phyloP scores from a whole-genome alignment of 2,888 invertebrate species.

The Candidula unifasciata region DNA sequence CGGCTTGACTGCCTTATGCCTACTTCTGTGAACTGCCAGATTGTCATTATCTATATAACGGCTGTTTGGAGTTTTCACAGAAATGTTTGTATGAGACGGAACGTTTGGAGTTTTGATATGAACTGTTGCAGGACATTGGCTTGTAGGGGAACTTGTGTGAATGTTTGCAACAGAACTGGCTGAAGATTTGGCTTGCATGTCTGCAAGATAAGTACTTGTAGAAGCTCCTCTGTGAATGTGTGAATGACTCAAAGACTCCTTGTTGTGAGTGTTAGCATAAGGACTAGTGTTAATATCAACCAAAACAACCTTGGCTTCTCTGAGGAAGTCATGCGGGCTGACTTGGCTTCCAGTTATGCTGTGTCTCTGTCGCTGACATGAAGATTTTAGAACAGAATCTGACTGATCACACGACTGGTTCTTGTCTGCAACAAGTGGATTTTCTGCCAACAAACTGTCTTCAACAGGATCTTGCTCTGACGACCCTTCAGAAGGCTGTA shows the following conservation, averaged over 20 bases:
- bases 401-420: not conserved
- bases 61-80: not conserved
- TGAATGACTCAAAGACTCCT: no score
- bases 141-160: no score
- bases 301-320: not conserved
- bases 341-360: not conserved
- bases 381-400: not conserved
- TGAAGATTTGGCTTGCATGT: no score
- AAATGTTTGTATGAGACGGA: no score
- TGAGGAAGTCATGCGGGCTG: not conserved
- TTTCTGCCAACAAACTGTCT: not conserved
- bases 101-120: no score
- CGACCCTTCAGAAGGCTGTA: slow-evolving; percentile 12
- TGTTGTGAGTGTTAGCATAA: no score
- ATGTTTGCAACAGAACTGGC: no score
- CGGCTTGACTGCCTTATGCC: not conserved
- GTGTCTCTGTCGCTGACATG: not conserved
- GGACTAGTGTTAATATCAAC: not conserved
- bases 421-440: no score
- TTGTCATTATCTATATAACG: not conserved
- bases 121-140: no score
- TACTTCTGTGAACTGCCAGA: not conserved
- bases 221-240: no score
- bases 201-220: no score
- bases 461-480: not conserved